phyloP scores from a whole-genome alignment of 2,888 invertebrate species.

The Ametastegia equiseti region DNA sequence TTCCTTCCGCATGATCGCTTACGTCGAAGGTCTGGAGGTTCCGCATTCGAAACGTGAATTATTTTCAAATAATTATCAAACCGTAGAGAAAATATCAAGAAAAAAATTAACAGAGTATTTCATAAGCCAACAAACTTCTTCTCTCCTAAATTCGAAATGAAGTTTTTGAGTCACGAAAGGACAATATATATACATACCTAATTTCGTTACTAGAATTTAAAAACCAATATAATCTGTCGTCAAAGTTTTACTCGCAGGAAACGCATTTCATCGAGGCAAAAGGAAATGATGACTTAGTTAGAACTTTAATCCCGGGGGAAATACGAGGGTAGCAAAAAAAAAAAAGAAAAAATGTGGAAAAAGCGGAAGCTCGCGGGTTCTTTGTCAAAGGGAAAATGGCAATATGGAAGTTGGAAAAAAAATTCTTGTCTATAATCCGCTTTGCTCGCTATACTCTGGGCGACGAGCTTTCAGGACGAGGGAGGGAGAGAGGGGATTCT shows the following conservation, averaged over 20 bases:
- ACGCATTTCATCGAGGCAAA: conserved; percentile 1
- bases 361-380: no score
- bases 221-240: background rate
- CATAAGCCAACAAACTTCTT: no score
- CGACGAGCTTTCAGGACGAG: background rate
- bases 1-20: background rate
- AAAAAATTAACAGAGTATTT: no score
- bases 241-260: background rate
- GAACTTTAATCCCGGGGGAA: background rate
- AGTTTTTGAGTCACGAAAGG: no score
- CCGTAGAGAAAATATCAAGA: background rate
- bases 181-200: background rate
- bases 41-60: background rate
- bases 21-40: background rate
- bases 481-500: background rate
- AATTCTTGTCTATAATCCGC: conserved; percentile 21
- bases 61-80: background rate
- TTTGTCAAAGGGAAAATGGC: background rate
- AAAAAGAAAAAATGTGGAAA: no score
- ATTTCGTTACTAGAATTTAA: no score
- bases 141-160: no score
- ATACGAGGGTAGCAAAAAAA: background rate
- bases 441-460: background rate
- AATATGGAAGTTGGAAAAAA: conserved; percentile 11
- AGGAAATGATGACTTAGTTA: conserved; percentile 15